phyloP scores from a whole-genome alignment of 1,140 invertebrate genomes.

The Andricus grossulariae region DNA sequence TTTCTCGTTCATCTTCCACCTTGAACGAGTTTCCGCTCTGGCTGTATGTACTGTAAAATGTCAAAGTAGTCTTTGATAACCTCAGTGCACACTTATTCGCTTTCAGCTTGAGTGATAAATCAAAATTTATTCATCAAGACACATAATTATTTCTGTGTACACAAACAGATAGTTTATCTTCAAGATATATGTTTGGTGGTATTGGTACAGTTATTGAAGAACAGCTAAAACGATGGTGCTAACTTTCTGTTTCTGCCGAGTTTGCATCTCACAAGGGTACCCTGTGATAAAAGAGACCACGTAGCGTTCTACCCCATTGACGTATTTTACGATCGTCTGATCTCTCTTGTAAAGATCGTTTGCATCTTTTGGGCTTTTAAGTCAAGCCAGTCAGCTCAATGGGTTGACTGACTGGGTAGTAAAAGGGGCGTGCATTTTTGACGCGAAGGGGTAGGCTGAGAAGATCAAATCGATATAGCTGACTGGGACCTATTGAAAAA shows the following conservation, averaged over 20 bases:
- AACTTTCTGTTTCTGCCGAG: too few relatives aligned
- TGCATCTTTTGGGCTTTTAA: slow-evolving; percentile 28
- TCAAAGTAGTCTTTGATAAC: too few relatives aligned
- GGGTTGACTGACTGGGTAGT: neutral
- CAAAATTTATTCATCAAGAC: too few relatives aligned
- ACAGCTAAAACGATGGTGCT: too few relatives aligned
- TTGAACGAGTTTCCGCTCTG: too few relatives aligned
- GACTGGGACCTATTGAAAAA: slow-evolving; percentile 40
- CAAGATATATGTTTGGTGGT: slow-evolving; percentile 35
- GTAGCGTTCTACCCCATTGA: slow-evolving; percentile 2
- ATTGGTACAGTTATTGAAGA: slow-evolving; percentile 1
- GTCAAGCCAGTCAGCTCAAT: neutral
- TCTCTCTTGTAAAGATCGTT: slow-evolving; percentile 26
- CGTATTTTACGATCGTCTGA: slow-evolving; percentile 36
- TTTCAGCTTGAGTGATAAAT: too few relatives aligned
- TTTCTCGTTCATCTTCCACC: slow-evolving; percentile 21
- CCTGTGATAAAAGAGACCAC: slow-evolving; percentile 24
- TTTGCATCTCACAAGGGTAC: slow-evolving; percentile 6
- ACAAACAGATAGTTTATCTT: too few relatives aligned
- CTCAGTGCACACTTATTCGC: too few relatives aligned
- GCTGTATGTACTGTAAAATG: too few relatives aligned
- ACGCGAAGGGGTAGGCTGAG: neutral
- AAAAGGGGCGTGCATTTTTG: neutral
- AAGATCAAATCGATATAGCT: neutral
- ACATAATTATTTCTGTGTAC: too few relatives aligned